Conservation (phyloP, 2,888 invertebrate species). For the Ptychoptera contaminata region DNA sequence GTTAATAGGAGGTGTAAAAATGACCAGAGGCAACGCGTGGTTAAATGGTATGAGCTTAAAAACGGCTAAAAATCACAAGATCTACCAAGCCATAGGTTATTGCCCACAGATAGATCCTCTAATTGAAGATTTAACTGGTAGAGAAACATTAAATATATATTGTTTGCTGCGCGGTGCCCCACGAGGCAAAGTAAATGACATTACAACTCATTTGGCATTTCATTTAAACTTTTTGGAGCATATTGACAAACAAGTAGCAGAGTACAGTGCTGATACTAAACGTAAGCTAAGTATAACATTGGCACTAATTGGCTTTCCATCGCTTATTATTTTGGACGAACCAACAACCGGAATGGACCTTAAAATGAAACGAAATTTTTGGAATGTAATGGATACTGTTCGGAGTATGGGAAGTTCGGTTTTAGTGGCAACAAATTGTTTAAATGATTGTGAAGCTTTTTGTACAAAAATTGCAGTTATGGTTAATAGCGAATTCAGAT, state of each 20-base stretch:
- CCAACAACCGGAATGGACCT: constrained; percentile 42
- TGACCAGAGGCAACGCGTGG: too few species aligned
- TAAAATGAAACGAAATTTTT: constrained; percentile 49
- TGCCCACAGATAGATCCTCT: constrained; percentile 65
- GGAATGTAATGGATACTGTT: constrained; percentile 56
- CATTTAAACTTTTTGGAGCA: constrained; percentile 44
- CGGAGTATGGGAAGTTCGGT: constrained; percentile 57
- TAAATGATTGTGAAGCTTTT: constrained; percentile 74
- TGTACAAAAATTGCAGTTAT: constrained; percentile 68
- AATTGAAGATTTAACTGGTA: constrained; percentile 52
- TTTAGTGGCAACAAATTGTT: constrained; percentile 70
- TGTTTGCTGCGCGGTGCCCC: constrained; percentile 46
- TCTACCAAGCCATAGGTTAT: constrained; percentile 48
- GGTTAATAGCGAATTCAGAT: constrained; percentile 62
- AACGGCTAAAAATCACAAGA: constrained; percentile 36
- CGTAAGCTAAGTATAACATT: constrained; percentile 57
- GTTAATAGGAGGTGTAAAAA: too few species aligned
- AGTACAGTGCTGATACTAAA: constrained; percentile 58
- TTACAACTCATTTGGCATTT: constrained; percentile 31
- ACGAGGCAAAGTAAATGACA: constrained; percentile 21
- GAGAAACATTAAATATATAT: constrained; percentile 49
- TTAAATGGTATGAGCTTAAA: constrained; percentile 19
- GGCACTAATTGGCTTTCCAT: constrained; percentile 50
- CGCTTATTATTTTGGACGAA: constrained; percentile 52
- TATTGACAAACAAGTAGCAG: constrained; percentile 40